phyloP scores from a whole-genome alignment of 2,113 vertebrate genomes.

The Motacilla tschutschensis region DNA sequence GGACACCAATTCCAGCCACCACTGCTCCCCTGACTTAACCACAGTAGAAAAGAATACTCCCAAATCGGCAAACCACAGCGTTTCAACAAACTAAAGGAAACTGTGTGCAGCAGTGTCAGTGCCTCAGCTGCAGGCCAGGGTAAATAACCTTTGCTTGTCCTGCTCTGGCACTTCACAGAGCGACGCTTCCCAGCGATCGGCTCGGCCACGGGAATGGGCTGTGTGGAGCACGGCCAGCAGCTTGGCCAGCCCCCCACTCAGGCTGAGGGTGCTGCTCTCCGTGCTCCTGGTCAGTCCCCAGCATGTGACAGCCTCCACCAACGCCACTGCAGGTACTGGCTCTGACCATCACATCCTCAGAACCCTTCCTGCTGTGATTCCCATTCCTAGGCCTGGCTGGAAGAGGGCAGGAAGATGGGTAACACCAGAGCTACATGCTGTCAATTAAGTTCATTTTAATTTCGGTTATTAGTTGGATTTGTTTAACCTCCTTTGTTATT shows the following conservation, averaged over 20 bases:
- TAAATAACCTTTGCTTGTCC: neutral
- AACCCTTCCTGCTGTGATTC: neutral
- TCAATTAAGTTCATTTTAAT: neutral
- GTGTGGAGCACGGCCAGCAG: neutral
- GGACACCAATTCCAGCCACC: neutral
- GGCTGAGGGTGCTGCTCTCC: neutral
- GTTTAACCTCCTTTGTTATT: conserved; percentile 10
- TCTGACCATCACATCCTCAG: accelerated
- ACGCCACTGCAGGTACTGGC: accelerated
- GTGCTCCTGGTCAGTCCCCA: neutral
- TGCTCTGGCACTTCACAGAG: accelerated
- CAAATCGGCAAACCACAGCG: neutral
- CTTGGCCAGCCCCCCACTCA: neutral
- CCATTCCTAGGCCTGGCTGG: neutral
- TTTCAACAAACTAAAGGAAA: neutral
- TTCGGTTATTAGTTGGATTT: neutral
- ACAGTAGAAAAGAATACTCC: neutral
- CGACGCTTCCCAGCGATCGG: accelerated
- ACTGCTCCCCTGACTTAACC: neutral
- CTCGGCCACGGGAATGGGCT: accelerated
- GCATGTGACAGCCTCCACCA: accelerated
- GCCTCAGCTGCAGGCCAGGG: accelerated
- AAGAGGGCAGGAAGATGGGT: neutral
- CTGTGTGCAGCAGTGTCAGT: accelerated
- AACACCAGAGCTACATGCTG: neutral